These are phyloP conservation scores for Eremophila alpestris DNA, from an alignment of 2,797 vertebrate species.

Conservation along the genomic window DNA sequence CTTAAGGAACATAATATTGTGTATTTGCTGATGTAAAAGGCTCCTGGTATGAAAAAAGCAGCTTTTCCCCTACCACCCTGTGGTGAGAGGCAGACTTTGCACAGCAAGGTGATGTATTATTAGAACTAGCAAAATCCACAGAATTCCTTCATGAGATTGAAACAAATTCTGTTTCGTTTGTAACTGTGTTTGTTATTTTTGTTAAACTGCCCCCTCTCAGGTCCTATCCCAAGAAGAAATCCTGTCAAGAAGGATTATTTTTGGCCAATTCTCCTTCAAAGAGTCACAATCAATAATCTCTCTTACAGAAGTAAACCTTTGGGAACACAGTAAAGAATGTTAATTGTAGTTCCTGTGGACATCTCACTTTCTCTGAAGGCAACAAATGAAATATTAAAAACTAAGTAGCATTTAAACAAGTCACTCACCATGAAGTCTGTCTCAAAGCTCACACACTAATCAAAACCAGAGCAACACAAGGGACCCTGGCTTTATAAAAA, in stretches of 20 bases:
- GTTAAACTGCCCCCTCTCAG: slow-evolving; percentile 29
- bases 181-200: slow-evolving; percentile 46
- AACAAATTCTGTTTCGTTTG: slow-evolving; percentile 45
- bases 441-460: slow-evolving; percentile 51
- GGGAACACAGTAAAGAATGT: slow-evolving; percentile 12
- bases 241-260: slow-evolving; percentile 59
- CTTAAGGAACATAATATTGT: background rate
- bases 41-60: slow-evolving; percentile 3
- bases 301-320: slow-evolving; percentile 37
- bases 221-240: slow-evolving; percentile 28
- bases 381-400: slow-evolving; percentile 63
- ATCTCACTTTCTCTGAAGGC: slow-evolving; percentile 57
- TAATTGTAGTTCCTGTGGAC: slow-evolving; percentile 26
- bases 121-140: background rate
- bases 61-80: background rate
- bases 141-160: slow-evolving; percentile 38
- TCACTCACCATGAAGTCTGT: slow-evolving; percentile 48
- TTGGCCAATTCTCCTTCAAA: slow-evolving; percentile 52
- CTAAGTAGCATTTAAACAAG: slow-evolving; percentile 48
- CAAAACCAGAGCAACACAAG: slow-evolving; percentile 52
- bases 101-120: slow-evolving; percentile 44
- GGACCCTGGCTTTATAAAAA: slow-evolving; percentile 55
- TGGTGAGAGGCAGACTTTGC: slow-evolving; percentile 26
- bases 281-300: slow-evolving; percentile 56
- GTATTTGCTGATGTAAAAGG: background rate